Evolutionary conservation across 2,888 invertebrate genomes (phyloP).

Genomic region (Dryomyza anilis): DNA sequence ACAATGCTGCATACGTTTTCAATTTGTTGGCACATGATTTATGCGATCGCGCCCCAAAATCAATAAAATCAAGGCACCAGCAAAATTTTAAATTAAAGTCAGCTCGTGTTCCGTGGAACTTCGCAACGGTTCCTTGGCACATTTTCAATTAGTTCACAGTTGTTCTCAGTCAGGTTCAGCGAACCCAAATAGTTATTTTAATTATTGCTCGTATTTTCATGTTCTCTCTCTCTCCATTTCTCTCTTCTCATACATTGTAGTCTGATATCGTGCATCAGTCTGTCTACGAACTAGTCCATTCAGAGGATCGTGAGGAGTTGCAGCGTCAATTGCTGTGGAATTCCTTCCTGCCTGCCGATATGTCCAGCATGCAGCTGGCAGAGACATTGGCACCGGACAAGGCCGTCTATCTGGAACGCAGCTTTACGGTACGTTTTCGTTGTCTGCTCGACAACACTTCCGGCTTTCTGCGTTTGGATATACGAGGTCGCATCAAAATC

Average conservation of each 20-base stretch:
- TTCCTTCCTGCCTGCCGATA: slow-evolving; percentile 77
- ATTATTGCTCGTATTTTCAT: background rate
- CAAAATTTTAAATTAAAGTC: slow-evolving; percentile 21
- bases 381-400: slow-evolving; percentile 90
- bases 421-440: slow-evolving; percentile 98
- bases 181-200: too few relatives aligned
- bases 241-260: slow-evolving; percentile 94
- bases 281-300: slow-evolving; percentile 98
- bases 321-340: slow-evolving; percentile 95
- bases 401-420: slow-evolving; percentile 88
- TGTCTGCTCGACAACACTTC: slow-evolving; percentile 99
- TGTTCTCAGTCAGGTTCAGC: background rate
- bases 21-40: slow-evolving; percentile 19
- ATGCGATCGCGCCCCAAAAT: slow-evolving; percentile 13
- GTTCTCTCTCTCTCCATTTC: slow-evolving; percentile 50
- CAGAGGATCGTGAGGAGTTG: slow-evolving; percentile 97
- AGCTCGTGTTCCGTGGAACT: too few relatives aligned
- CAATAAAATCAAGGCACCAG: slow-evolving; percentile 11
- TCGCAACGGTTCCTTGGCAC: background rate
- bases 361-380: slow-evolving; percentile 73
- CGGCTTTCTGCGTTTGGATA: slow-evolving; percentile 96
- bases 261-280: slow-evolving; percentile 99
- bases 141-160: slow-evolving; percentile 5
- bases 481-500: slow-evolving; percentile 94
- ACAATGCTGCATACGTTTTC: slow-evolving; percentile 9